phyloP scores from a whole-genome alignment of 2,113 vertebrate genomes.

The Mus musculus region GRCm39 chr6:105742001-105742500 shows the following conservation, averaged over 20 bases:
- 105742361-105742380: neutral
- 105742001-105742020: constrained; percentile 40
- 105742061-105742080: neutral
- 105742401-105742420: neutral
- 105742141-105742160: neutral
- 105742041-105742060: neutral
- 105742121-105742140: too few relatives aligned
- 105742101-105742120: neutral
- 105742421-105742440: too few relatives aligned
- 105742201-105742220: neutral
- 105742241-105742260: neutral
- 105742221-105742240: neutral
- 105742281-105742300: neutral
- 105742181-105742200: neutral
- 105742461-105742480: neutral
- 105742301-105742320: neutral
- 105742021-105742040: constrained; percentile 40
- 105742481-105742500: neutral
- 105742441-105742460: too few relatives aligned
- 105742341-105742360: neutral
- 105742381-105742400: neutral
- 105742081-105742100: neutral
- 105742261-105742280: neutral
- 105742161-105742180: neutral
- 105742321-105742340: neutral